Conservation (phyloP, 2,113 vertebrate genomes). For the Elachura formosa region DNA sequence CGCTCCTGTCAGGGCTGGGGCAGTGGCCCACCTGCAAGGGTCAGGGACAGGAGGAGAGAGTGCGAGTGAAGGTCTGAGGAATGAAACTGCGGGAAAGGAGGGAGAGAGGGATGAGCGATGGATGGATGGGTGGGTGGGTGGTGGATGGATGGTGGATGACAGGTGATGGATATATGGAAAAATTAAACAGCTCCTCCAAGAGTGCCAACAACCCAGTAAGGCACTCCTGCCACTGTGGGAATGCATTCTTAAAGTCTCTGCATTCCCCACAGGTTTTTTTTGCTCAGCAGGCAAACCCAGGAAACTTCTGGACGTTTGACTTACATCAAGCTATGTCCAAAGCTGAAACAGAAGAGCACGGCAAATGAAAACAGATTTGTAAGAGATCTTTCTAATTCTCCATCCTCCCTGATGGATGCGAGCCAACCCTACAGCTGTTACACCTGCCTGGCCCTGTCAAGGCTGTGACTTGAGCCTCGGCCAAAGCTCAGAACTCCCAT, state of each 20-base stretch:
- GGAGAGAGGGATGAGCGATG: too few relatives aligned
- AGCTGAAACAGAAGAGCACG: not conserved
- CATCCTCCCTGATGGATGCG: not conserved
- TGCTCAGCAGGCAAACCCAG: not conserved
- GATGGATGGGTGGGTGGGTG: too few relatives aligned
- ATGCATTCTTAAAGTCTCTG: accelerated
- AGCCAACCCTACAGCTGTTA: not conserved
- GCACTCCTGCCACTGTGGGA: not conserved
- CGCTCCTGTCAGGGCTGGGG: not conserved
- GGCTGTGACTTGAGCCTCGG: too few relatives aligned
- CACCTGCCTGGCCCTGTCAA: not conserved
- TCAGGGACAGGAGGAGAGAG: too few relatives aligned
- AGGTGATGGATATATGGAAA: too few relatives aligned
- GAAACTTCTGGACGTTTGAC: too few relatives aligned
- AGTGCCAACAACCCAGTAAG: accelerated
- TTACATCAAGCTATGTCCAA: accelerated
- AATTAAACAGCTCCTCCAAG: not conserved
- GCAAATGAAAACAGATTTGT: not conserved
- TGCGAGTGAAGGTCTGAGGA: too few relatives aligned
- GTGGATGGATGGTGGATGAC: not conserved
- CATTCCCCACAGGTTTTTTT: accelerated
- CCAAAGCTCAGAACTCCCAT: not conserved
- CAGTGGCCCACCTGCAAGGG: not conserved
- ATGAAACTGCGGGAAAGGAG: not conserved
- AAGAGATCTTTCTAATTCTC: not conserved